Conservation (phyloP, 2,888 invertebrate species). For the Scaptomyza reducta region DNA sequence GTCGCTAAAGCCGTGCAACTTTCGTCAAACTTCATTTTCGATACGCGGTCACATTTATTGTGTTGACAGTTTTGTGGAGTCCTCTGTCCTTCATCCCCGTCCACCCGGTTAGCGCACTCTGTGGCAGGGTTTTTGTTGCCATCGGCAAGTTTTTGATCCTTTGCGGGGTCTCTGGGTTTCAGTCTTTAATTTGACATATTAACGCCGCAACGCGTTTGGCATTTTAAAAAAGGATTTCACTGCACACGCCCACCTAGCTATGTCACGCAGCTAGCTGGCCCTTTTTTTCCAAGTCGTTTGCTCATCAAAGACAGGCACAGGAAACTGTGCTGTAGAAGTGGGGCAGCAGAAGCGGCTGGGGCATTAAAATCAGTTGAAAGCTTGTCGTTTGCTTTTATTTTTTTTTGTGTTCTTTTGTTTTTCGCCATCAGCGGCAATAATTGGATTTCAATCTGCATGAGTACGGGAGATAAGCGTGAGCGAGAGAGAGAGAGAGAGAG, state of each 20-base stretch:
- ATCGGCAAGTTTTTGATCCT: slow-evolving; percentile 54
- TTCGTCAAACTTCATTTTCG: slow-evolving; percentile 62
- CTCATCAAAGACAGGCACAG: slow-evolving; percentile 53
- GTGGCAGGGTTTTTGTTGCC: slow-evolving; percentile 37
- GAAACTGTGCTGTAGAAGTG: slow-evolving; percentile 18
- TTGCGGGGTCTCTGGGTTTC: background rate
- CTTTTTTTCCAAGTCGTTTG: slow-evolving; percentile 70
- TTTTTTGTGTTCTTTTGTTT: slow-evolving; percentile 36
- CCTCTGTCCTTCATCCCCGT: slow-evolving; percentile 4
- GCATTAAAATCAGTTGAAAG: slow-evolving; percentile 69
- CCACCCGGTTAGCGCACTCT: background rate
- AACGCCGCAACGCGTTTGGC: slow-evolving; percentile 73
- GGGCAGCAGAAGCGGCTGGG: slow-evolving; percentile 1
- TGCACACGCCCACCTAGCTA: slow-evolving; percentile 17
- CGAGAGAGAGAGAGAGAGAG: background rate
- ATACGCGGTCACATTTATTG: slow-evolving; percentile 66
- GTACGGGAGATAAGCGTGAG: background rate
- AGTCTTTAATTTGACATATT: slow-evolving; percentile 70
- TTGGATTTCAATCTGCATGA: slow-evolving; percentile 72
- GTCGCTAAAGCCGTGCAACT: slow-evolving; percentile 51
- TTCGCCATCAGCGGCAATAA: slow-evolving; percentile 69
- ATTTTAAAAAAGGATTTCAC: slow-evolving; percentile 69
- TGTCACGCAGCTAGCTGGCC: slow-evolving; percentile 27
- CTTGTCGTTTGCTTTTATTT: slow-evolving; percentile 44
- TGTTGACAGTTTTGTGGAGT: slow-evolving; percentile 64